Conservation (phyloP, 2,888 invertebrate genomes). For the Augochlorella aurata region DNA sequence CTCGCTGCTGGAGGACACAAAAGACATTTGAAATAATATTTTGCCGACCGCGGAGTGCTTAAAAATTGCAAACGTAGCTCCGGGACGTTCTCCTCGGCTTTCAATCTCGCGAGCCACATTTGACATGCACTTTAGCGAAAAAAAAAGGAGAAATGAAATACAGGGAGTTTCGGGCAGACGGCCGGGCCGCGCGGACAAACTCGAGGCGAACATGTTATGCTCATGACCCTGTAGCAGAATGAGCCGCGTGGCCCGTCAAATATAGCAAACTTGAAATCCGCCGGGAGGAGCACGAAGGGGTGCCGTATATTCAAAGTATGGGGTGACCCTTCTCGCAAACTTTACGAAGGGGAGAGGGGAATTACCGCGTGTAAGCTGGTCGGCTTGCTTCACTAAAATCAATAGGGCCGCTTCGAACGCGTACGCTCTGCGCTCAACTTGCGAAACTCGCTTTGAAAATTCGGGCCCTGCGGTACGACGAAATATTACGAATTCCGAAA, state of each 20-base stretch:
- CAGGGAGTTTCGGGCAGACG: background rate
- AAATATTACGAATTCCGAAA: constrained; percentile 4
- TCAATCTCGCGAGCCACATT: background rate
- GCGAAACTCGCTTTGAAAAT: constrained; percentile 46
- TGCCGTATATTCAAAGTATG: constrained; percentile 67
- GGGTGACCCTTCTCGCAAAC: constrained; percentile 64
- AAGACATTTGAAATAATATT: no score
- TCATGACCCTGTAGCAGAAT: constrained; percentile 9
- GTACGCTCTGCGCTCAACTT: constrained; percentile 23
- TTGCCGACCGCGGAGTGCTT: background rate
- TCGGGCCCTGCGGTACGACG: background rate
- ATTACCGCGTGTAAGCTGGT: constrained; percentile 53
- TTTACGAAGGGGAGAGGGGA: constrained; percentile 57
- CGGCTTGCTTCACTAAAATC: constrained; percentile 65
- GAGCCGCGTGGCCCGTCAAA: constrained; percentile 33
- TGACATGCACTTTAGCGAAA: background rate
- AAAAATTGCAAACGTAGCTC: background rate
- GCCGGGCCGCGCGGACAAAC: background rate
- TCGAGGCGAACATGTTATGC: constrained; percentile 14
- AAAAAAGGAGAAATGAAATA: background rate
- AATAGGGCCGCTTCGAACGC: constrained; percentile 57
- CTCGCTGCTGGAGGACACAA: background rate
- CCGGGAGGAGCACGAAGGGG: constrained; percentile 47
- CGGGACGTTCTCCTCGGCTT: background rate
- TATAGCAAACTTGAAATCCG: constrained; percentile 57